Conservation (phyloP, 1,140 invertebrate species). For the Drosophila obscura region DNA sequence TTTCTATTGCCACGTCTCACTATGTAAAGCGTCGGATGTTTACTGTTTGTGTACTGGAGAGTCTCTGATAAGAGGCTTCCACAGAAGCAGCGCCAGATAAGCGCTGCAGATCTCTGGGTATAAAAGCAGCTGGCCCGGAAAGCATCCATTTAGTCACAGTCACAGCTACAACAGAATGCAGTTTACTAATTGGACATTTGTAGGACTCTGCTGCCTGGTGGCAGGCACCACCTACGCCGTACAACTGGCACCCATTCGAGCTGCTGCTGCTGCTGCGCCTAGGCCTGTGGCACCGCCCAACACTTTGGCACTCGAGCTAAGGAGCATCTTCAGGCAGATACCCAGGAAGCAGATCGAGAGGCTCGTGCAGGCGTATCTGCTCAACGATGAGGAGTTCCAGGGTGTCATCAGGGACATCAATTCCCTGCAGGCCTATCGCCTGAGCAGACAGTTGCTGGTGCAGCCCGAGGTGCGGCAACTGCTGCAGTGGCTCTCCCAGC, state of each 20-base stretch:
- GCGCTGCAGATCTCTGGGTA: constrained; percentile 5
- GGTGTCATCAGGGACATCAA: constrained; percentile 62
- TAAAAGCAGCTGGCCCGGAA: constrained; percentile 23
- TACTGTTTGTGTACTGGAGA: not conserved
- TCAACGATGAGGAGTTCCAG: constrained; percentile 72
- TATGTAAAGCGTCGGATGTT: constrained; percentile 28
- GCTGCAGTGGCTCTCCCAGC: constrained; percentile 57
- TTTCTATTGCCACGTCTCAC: constrained; percentile 20
- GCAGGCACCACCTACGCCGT: not conserved
- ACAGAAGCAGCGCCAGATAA: constrained; percentile 30
- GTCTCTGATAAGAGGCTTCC: constrained; percentile 34
- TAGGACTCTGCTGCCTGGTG: constrained; percentile 37
- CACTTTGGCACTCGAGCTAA: constrained; percentile 65
- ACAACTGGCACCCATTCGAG: constrained; percentile 6
- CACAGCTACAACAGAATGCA: constrained; percentile 32
- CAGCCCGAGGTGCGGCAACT: constrained; percentile 68
- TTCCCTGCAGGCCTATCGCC: constrained; percentile 44
- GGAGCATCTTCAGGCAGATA: constrained; percentile 39
- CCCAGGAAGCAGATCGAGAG: constrained; percentile 52
- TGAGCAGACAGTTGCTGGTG: constrained; percentile 44
- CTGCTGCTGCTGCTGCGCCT: not conserved
- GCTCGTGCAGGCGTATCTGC: constrained; percentile 63
- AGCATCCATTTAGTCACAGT: constrained; percentile 13
- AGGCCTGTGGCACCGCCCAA: constrained; percentile 9
- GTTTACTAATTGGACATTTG: constrained; percentile 14